Percentiles rank a stretch among this genome's conserved stretches.
These are phyloP conservation scores for Thripadectes ignobilis DNA, from an alignment of 2,797 vertebrate genomes.

Conservation along the genomic window DNA sequence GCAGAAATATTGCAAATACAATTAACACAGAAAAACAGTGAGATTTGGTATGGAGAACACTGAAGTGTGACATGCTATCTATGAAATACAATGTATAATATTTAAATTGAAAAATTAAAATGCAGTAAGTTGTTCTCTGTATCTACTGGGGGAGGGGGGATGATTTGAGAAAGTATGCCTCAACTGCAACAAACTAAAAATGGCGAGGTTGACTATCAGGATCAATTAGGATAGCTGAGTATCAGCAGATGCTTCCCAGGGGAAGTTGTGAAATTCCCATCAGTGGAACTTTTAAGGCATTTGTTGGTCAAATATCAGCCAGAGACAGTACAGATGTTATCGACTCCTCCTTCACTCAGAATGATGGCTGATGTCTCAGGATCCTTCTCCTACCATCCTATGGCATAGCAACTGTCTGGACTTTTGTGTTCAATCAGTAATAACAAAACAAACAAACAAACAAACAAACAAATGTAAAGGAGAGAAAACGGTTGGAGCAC, in stretches of 20 bases:
- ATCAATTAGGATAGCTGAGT: neutral
- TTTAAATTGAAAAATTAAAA: neutral
- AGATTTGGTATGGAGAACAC: neutral
- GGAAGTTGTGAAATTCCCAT: neutral
- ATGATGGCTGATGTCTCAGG: neutral
- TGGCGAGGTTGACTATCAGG: neutral
- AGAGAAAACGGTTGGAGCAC: neutral
- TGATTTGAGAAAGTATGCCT: neutral
- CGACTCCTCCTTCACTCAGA: neutral
- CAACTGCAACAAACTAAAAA: neutral
- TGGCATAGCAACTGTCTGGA: neutral
- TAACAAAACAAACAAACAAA: neutral
- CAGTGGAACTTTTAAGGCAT: neutral
- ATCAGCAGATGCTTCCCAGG: rapidly evolving
- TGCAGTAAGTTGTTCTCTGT: neutral
- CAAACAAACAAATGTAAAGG: neutral
- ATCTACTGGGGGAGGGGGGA: neutral
- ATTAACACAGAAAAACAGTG: neutral
- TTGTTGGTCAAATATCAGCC: neutral
- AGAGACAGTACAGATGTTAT: neutral
- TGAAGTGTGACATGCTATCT: neutral
- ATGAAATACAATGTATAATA: neutral
- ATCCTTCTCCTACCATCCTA: neutral
- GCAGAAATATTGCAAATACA: neutral
- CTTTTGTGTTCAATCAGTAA: neutral